Percentiles rank a stretch among this genome's conserved stretches.
Conservation (phyloP, 2,888 invertebrate species). For the Mythimna ferrago region DNA sequence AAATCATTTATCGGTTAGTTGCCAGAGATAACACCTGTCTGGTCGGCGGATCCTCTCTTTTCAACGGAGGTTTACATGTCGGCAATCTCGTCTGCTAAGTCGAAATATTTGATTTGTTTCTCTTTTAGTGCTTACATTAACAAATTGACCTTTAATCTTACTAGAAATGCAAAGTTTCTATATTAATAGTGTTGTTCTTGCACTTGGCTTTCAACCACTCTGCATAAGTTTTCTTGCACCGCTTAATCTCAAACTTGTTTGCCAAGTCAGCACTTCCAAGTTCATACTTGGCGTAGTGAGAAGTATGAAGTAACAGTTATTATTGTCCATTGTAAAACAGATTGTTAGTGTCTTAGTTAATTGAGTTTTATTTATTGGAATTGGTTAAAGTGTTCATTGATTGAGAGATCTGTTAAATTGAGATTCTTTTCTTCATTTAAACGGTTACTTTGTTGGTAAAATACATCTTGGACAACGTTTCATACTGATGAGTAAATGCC, state of each 20-base stretch:
- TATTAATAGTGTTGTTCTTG: slow-evolving; percentile 28
- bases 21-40: no score
- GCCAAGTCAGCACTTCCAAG: slow-evolving; percentile 49
- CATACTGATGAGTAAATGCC: no score
- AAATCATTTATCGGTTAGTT: no score
- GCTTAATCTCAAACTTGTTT: slow-evolving; percentile 51
- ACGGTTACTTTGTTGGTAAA: no score
- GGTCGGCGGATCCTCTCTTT: no score
- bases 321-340: slow-evolving; percentile 10
- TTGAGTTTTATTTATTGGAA: not conserved
- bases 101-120: no score
- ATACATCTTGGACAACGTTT: no score
- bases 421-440: not conserved
- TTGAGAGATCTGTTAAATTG: not conserved
- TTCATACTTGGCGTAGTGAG: slow-evolving; percentile 12
- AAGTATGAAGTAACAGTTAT: slow-evolving; percentile 21
- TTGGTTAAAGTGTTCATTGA: not conserved
- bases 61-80: no score
- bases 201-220: slow-evolving; percentile 32
- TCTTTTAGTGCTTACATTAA: not conserved
- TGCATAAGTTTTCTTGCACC: slow-evolving; percentile 47
- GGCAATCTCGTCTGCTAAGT: no score
- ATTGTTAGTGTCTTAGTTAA: slow-evolving; percentile 5
- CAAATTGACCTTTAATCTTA: not conserved
- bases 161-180: slow-evolving; percentile 2